Conservation (phyloP, 2,797 vertebrate species). For the Chlorospingus flavigularis region DNA sequence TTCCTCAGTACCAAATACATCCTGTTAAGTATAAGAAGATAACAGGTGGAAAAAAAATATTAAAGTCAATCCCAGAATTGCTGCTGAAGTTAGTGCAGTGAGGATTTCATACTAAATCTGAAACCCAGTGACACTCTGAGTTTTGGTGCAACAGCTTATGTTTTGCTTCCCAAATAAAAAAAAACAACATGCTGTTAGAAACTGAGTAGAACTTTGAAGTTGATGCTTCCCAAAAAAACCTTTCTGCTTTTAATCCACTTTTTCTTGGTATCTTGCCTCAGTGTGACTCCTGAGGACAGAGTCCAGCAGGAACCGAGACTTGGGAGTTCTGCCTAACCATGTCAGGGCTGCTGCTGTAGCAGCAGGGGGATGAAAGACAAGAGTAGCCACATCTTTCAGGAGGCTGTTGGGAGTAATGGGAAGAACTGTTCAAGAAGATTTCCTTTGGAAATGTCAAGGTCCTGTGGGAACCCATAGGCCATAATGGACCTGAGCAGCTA, state of each 20-base stretch:
- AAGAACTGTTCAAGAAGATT: not conserved
- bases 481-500: not conserved
- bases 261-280: not conserved
- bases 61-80: not conserved
- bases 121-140: not conserved
- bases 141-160: not conserved
- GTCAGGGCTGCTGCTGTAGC: not conserved
- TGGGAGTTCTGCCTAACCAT: not conserved
- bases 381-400: not conserved
- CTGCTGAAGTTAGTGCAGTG: not conserved
- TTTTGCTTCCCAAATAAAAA: not conserved
- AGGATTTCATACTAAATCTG: not conserved
- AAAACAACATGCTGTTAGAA: not conserved
- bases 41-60: not conserved
- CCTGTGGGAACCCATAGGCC: too few relatives aligned
- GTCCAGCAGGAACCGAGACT: not conserved
- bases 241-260: not conserved
- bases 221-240: not conserved
- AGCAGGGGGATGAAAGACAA: not conserved
- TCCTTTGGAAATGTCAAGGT: not conserved
- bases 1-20: not conserved
- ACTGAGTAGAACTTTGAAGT: not conserved
- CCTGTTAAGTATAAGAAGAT: not conserved
- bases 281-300: not conserved
- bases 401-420: not conserved